A percentile compares a stretch with the other conserved stretches of the same genome.
phyloP scores from a whole-genome alignment of 2,888 invertebrate species.

The Tetheella fluctuosa region DNA sequence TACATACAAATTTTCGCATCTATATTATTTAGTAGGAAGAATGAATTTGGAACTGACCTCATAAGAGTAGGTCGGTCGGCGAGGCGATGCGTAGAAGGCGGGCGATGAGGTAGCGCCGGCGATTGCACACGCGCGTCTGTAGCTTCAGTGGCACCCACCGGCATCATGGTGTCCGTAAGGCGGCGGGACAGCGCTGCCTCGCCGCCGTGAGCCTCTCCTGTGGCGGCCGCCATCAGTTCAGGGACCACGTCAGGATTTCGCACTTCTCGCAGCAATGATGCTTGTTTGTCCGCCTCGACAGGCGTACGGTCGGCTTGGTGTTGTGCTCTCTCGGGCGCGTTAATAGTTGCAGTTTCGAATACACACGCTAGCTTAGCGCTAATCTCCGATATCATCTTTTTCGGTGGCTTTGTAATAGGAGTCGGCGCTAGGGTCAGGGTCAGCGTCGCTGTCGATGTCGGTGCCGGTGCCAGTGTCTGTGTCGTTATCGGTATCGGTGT shows the following conservation, averaged over 20 bases:
- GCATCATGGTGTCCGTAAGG: slow-evolving; percentile 62
- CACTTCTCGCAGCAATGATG: slow-evolving; percentile 25
- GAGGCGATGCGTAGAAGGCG: slow-evolving; percentile 59
- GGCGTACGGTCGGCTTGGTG: slow-evolving; percentile 15
- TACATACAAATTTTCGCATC: too few species aligned
- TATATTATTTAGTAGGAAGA: not conserved
- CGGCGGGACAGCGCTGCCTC: slow-evolving; percentile 50
- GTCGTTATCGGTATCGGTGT: slow-evolving; percentile 10
- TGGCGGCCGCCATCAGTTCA: slow-evolving; percentile 29
- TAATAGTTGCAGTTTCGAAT: slow-evolving; percentile 61
- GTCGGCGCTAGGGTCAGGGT: slow-evolving; percentile 24
- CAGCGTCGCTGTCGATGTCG: slow-evolving; percentile 23
- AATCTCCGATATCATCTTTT: slow-evolving; percentile 77
- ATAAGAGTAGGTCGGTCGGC: slow-evolving; percentile 70
- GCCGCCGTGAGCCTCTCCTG: slow-evolving; percentile 41
- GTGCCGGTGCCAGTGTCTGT: too few species aligned
- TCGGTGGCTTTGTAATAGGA: slow-evolving; percentile 71
- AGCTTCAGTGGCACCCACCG: slow-evolving; percentile 72
- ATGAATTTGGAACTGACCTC: slow-evolving; percentile 49
- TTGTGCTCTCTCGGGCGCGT: slow-evolving; percentile 14
- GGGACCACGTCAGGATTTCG: slow-evolving; percentile 25
- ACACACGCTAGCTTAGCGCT: slow-evolving; percentile 68
- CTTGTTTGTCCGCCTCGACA: slow-evolving; percentile 32
- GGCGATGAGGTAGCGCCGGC: slow-evolving; percentile 75
- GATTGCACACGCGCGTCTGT: slow-evolving; percentile 75